These are phyloP conservation scores for Allacma fusca DNA, from an alignment of 2,888 invertebrate genomes.

Conservation along the genomic window DNA sequence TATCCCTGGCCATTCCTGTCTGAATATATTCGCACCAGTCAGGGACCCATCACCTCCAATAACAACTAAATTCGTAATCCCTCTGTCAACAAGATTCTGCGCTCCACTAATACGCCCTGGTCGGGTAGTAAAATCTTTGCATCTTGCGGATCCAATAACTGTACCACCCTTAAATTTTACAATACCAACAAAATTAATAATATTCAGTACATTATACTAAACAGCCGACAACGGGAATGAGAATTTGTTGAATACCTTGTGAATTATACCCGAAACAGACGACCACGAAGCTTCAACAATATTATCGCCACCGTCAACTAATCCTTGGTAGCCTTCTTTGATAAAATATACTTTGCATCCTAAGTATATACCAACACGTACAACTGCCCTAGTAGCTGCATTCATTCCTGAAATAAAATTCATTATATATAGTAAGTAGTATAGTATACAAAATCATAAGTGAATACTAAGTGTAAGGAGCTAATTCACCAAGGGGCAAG, in stretches of 20 bases:
- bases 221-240: no score
- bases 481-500: no score
- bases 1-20: slow-evolving; percentile 89
- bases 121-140: slow-evolving; percentile 86
- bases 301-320: slow-evolving; percentile 96
- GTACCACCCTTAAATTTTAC: slow-evolving; percentile 85
- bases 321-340: slow-evolving; percentile 89
- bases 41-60: slow-evolving; percentile 95
- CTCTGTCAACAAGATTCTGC: slow-evolving; percentile 82
- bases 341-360: slow-evolving; percentile 94
- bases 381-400: slow-evolving; percentile 96
- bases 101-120: slow-evolving; percentile 94
- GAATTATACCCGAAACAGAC: slow-evolving; percentile 96
- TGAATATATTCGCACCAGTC: slow-evolving; percentile 81
- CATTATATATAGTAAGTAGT: no score
- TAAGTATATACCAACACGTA: slow-evolving; percentile 98
- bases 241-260: no score
- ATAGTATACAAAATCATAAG: no score
- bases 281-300: slow-evolving; percentile 97
- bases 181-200: no score
- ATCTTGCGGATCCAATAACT: slow-evolving; percentile 97
- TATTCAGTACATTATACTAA: no score
- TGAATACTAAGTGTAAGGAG: no score
- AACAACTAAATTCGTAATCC: slow-evolving; percentile 94
- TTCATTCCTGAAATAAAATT: slow-evolving; percentile 85